Evolutionary conservation across 2,888 invertebrate species (phyloP).

Genomic region (Troides helena): DNA sequence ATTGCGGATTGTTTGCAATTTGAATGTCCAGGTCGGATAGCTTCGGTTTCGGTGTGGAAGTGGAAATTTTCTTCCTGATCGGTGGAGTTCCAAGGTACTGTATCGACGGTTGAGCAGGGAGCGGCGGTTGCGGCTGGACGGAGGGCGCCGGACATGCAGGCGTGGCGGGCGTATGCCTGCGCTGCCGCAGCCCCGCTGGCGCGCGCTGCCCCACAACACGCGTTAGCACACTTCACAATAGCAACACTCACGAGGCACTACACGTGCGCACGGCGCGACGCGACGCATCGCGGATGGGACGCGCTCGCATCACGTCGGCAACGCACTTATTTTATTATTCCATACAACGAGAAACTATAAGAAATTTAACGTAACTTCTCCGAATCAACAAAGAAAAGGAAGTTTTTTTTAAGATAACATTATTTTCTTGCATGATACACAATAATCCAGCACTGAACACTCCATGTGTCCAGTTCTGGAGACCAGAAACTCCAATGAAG

Average conservation of each 20-base stretch:
- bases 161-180: conserved; percentile 30
- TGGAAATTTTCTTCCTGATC: conserved; percentile 7
- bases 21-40: conserved; percentile 34
- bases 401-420: too few relatives aligned
- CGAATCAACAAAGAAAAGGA: too few relatives aligned
- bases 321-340: too few relatives aligned
- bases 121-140: neutral
- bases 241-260: conserved; percentile 28
- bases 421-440: too few relatives aligned
- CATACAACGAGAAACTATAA: too few relatives aligned
- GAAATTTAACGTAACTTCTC: too few relatives aligned
- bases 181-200: conserved; percentile 31
- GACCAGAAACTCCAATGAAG: too few relatives aligned
- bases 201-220: conserved; percentile 39
- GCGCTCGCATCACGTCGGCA: too few relatives aligned
- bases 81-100: neutral
- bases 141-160: conserved; percentile 37
- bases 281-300: too few relatives aligned
- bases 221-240: conserved; percentile 40
- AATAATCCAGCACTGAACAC: too few relatives aligned
- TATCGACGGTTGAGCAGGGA: too few relatives aligned
- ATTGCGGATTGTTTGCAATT: conserved; percentile 31
- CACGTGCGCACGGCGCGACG: conserved; percentile 19
- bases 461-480: too few relatives aligned
- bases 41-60: neutral